These are phyloP conservation scores for Mobula hypostoma DNA, from an alignment of 2,113 vertebrate genomes.

Conservation along the genomic window DNA sequence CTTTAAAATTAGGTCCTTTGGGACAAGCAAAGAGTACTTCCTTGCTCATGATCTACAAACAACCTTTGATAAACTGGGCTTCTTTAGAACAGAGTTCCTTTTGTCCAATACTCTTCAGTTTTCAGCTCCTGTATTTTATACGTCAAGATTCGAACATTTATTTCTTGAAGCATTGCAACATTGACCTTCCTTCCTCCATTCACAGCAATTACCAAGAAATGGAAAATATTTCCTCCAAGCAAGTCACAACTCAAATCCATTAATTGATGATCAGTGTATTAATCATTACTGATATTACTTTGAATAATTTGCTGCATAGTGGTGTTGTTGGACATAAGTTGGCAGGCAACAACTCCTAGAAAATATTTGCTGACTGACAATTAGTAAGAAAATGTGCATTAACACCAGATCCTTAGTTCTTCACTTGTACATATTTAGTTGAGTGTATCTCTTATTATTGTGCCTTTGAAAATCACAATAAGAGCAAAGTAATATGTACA, in stretches of 20 bases:
- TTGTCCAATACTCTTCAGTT: background rate
- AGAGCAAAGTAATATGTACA: background rate
- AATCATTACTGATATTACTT: background rate
- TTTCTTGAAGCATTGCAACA: background rate
- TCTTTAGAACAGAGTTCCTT: background rate
- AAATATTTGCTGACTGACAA: background rate
- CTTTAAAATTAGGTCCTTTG: background rate
- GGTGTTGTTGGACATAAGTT: background rate
- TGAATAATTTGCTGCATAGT: background rate
- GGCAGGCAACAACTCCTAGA: background rate
- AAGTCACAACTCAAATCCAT: background rate
- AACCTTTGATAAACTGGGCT: background rate
- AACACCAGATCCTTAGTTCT: background rate
- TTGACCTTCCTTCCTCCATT: background rate
- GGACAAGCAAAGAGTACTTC: background rate
- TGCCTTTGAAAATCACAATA: background rate
- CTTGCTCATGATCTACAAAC: background rate
- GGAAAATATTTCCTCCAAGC: background rate
- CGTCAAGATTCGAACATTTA: background rate
- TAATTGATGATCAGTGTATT: background rate
- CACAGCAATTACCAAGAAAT: background rate
- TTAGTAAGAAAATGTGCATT: background rate
- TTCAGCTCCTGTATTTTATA: background rate
- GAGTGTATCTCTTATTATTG: background rate
- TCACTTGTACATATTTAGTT: background rate